Evolutionary conservation across 2,797 vertebrate genomes (phyloP).

Genomic region (Rhincodon typus): DNA sequence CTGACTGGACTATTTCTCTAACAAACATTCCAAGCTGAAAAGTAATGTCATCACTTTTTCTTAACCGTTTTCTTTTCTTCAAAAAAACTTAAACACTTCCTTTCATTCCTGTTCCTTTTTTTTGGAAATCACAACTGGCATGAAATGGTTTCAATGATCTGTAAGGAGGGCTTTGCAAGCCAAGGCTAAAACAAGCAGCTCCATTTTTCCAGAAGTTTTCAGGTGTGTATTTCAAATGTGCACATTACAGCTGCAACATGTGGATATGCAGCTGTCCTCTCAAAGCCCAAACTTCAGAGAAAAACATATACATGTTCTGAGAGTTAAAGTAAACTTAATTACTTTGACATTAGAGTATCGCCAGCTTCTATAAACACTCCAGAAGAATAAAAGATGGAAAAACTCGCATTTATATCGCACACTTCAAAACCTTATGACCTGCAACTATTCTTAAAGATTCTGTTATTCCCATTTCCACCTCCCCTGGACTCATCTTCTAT

Average conservation of each 20-base stretch:
- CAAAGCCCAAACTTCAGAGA: not conserved
- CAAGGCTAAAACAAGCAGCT: no score
- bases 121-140: not conserved
- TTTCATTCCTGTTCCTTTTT: not conserved
- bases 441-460: no score
- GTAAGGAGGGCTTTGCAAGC: no score
- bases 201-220: not conserved
- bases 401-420: not conserved
- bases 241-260: not conserved
- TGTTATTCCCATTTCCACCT: no score
- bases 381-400: not conserved
- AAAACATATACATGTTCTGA: not conserved
- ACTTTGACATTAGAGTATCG: not conserved
- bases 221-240: not conserved
- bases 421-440: not conserved
- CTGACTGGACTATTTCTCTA: not conserved
- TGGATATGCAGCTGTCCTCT: not conserved
- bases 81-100: not conserved
- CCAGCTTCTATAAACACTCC: not conserved
- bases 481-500: no score
- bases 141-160: not conserved
- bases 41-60: constrained; percentile 1
- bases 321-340: not conserved
- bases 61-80: not conserved
- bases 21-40: not conserved